Evolutionary conservation across 2,113 vertebrate species (phyloP).

Genomic region (Ptilonorhynchus violaceus): DNA sequence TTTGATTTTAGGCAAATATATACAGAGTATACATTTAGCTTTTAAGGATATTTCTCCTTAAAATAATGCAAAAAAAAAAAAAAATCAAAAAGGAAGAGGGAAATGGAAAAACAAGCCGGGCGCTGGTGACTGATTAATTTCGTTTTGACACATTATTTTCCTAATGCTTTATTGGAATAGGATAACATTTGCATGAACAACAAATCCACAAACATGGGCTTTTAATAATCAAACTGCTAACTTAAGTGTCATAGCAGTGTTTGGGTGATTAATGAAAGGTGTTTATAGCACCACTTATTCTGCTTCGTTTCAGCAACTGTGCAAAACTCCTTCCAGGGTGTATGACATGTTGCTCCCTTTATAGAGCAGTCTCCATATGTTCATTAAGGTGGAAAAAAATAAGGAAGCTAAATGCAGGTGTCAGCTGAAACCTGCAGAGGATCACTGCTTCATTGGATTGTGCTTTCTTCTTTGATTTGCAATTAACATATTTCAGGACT

Average conservation of each 20-base stretch:
- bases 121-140: not conserved
- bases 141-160: constrained; percentile 9
- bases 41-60: not conserved
- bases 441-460: constrained; percentile 6
- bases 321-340: not conserved
- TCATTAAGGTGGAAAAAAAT: constrained; percentile 33
- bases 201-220: not conserved
- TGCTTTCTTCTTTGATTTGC: constrained; percentile 35
- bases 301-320: constrained; percentile 13
- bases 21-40: not conserved
- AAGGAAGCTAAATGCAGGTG: constrained; percentile 21
- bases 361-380: constrained; percentile 30
- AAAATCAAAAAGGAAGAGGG: fast-evolving
- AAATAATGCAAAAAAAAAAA: not conserved
- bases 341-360: not conserved
- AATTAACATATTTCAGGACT: constrained; percentile 46
- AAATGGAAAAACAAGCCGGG: not conserved
- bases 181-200: constrained; percentile 9
- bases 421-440: constrained; percentile 42
- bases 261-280: constrained; percentile 47
- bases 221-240: constrained; percentile 23
- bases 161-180: not conserved
- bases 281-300: constrained; percentile 20
- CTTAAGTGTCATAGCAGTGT: constrained; percentile 13
- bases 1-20: not conserved